Evolutionary conservation across 1,140 invertebrate species (phyloP).

Genomic region (fruit fly (Drosophila melanogaster)): Release_6_plus_ISO1_MT NT_037436.4:16083001-16083500

Average conservation of each 20-base stretch:
- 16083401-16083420: neutral
- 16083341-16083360: conserved; percentile 29
- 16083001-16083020: conserved; percentile 12
- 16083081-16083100: conserved; percentile 4
- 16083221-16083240: conserved; percentile 3
- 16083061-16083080: conserved; percentile 20
- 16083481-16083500: too few relatives aligned
- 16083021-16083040: conserved; percentile 17
- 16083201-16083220: conserved; percentile 10
- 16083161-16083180: neutral
- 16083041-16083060: fast-evolving
- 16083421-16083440: neutral
- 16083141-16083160: neutral
- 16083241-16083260: neutral
- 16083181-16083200: conserved; percentile 9
- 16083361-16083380: neutral
- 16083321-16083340: conserved; percentile 1
- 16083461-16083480: too few relatives aligned
- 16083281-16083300: neutral
- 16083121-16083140: neutral
- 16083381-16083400: neutral
- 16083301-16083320: conserved; percentile 11
- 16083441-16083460: conserved; percentile 16
- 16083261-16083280: neutral
- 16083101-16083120: neutral